Evolutionary conservation across 2,888 invertebrate genomes (phyloP).

Genomic region (Fissipunctia ypsillon): DNA sequence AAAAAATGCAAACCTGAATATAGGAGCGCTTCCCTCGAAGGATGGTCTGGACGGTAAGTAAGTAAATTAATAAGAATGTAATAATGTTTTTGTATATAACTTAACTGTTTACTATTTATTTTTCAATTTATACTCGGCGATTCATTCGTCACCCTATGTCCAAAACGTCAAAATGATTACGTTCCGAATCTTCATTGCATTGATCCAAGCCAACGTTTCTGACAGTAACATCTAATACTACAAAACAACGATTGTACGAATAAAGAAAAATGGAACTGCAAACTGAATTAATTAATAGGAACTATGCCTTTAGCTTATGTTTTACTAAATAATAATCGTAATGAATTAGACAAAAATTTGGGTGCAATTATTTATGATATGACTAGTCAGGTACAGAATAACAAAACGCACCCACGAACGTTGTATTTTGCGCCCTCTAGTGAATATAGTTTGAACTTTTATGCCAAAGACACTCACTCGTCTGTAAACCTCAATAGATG

Average conservation of each 20-base stretch:
- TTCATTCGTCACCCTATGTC: not conserved
- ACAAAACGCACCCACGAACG: constrained; percentile 10
- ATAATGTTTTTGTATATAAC: constrained; percentile 14
- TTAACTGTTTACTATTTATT: constrained; percentile 20
- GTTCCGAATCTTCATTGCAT: constrained; percentile 31
- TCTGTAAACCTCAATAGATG: constrained; percentile 19
- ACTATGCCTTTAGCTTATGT: not conserved
- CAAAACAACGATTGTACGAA: not conserved
- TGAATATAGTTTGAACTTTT: not conserved
- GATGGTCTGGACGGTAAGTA: constrained; percentile 86
- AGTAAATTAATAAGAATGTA: constrained; percentile 21
- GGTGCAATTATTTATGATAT: not conserved
- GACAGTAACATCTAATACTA: not conserved
- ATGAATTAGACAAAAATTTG: not conserved
- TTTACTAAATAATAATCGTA: not conserved
- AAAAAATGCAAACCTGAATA: constrained; percentile 87
- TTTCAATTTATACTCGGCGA: not conserved
- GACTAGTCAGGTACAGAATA: constrained; percentile 2
- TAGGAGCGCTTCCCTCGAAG: constrained; percentile 86
- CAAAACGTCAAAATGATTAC: constrained; percentile 49
- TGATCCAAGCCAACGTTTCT: not conserved
- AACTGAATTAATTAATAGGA: not conserved
- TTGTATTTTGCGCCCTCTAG: constrained; percentile 46
- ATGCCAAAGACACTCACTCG: too few relatives aligned
- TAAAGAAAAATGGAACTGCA: not conserved